A percentile compares a stretch with the other conserved stretches of the same genome.
phyloP scores from a whole-genome alignment of 2,113 vertebrate species.

The Xenopus tropicalis region DNA sequence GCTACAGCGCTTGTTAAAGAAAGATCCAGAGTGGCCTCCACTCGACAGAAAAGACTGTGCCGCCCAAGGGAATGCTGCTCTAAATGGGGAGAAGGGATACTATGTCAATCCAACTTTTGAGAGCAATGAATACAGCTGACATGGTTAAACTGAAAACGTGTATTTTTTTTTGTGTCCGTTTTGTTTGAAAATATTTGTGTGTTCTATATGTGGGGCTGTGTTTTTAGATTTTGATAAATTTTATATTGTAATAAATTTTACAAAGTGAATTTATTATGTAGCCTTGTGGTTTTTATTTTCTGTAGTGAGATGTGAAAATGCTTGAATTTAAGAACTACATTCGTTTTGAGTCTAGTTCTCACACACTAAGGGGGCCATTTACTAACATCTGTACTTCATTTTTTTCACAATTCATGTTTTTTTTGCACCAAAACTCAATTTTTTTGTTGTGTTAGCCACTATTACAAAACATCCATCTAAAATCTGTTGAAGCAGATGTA shows the following conservation, averaged over 20 bases:
- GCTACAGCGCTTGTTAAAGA: constrained; percentile 54
- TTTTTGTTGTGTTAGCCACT: too few species aligned
- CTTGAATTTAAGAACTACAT: too few species aligned
- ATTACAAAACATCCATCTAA: too few species aligned
- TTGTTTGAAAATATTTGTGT: neutral
- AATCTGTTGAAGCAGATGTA: too few species aligned
- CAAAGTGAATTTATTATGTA: too few species aligned
- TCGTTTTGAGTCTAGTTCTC: too few species aligned
- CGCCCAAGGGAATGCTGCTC: constrained; percentile 25
- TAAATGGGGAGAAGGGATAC: constrained; percentile 46
- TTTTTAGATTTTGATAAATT: neutral
- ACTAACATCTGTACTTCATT: too few species aligned
- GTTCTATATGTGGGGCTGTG: neutral
- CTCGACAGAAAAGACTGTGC: constrained; percentile 52
- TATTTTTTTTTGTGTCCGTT: neutral
- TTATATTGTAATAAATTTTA: neutral
- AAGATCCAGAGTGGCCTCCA: constrained; percentile 66
- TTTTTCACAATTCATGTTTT: too few species aligned
- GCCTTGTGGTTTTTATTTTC: too few species aligned
- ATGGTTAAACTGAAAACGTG: neutral
- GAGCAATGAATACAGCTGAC: constrained; percentile 50
- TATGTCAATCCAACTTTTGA: constrained; percentile 68
- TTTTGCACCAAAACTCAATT: too few species aligned
- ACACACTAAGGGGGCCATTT: too few species aligned
- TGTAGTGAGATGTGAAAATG: too few species aligned